Percentiles rank a stretch among this genome's conserved stretches.
phyloP scores from a whole-genome alignment of 35 echinoderm and acorn worm species.

The Heliocidaris tuberculata region DNA sequence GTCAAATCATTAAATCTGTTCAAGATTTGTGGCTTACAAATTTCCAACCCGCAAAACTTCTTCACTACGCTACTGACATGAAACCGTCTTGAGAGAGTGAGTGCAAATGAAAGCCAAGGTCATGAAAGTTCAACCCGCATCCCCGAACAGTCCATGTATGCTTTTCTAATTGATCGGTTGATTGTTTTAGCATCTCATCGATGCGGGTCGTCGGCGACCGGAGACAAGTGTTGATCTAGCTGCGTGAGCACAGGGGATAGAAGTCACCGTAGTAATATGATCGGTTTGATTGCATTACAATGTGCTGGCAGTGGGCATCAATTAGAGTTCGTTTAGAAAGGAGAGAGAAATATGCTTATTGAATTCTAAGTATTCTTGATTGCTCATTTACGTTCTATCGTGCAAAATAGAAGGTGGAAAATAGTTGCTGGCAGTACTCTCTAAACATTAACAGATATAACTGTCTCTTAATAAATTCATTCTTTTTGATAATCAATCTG shows the following conservation, averaged over 20 bases:
- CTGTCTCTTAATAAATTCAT: too few relatives aligned
- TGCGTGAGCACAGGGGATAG: background rate
- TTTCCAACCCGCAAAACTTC: too few relatives aligned
- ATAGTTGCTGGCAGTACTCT: background rate
- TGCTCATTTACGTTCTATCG: background rate
- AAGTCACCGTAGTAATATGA: background rate
- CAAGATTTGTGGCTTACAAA: too few relatives aligned
- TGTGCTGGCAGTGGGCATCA: background rate
- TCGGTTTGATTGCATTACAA: slow-evolving; percentile 1
- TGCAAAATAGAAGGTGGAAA: background rate
- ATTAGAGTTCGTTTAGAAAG: background rate
- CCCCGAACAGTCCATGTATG: background rate
- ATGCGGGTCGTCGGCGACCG: background rate
- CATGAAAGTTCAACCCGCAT: slow-evolving; percentile 1
- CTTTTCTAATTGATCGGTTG: slow-evolving; percentile 20
- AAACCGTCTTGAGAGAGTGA: too few relatives aligned
- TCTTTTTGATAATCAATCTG: too few relatives aligned
- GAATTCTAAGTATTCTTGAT: background rate
- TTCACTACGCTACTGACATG: too few relatives aligned
- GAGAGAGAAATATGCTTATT: background rate
- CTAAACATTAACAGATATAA: too few relatives aligned
- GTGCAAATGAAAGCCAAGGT: background rate
- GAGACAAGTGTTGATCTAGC: background rate
- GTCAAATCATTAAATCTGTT: too few relatives aligned
- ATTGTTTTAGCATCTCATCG: slow-evolving; percentile 22